These are phyloP conservation scores for Pavo muticus DNA, from an alignment of 2,113 vertebrate genomes.

Conservation along the genomic window DNA sequence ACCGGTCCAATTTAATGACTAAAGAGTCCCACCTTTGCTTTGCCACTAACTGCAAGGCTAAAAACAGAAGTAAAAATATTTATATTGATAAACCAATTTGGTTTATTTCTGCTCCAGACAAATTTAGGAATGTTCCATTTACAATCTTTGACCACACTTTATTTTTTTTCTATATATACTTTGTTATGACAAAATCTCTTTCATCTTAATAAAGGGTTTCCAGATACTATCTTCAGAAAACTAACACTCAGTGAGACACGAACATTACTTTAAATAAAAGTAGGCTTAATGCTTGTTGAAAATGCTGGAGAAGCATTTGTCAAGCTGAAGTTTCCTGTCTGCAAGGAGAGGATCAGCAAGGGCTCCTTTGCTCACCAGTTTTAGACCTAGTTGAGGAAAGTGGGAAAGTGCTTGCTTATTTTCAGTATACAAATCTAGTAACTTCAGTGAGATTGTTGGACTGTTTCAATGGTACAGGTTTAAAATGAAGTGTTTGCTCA, in stretches of 20 bases:
- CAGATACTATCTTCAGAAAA: slow-evolving; percentile 20
- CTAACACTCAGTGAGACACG: background rate
- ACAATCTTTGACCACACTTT: background rate
- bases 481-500: background rate
- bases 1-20: background rate
- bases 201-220: slow-evolving; percentile 29
- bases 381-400: background rate
- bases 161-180: background rate
- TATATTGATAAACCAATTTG: background rate
- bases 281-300: background rate
- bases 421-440: background rate
- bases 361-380: accelerated
- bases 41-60: slow-evolving; percentile 2
- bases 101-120: slow-evolving; percentile 23
- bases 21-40: slow-evolving; percentile 5
- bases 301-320: background rate
- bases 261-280: slow-evolving; percentile 28
- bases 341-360: background rate
- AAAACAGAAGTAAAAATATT: background rate
- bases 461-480: background rate
- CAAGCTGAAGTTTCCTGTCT: background rate
- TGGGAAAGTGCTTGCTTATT: background rate
- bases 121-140: background rate
- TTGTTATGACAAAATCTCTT: slow-evolving; percentile 27
- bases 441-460: background rate